phyloP scores from a whole-genome alignment of 1,140 invertebrate species.

The Melipona quadrifasciata region DNA sequence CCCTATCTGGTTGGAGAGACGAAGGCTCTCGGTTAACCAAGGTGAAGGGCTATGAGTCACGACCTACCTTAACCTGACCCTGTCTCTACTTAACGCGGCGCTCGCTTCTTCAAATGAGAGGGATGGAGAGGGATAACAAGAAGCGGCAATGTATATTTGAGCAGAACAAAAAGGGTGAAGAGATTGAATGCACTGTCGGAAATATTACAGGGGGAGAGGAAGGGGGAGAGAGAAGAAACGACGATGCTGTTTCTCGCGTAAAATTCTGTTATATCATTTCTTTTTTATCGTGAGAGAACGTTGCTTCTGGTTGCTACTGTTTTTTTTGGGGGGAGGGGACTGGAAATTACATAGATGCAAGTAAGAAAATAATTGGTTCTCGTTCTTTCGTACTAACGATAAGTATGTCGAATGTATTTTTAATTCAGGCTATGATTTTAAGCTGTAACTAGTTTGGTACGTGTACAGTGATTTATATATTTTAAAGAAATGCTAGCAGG shows the following conservation, averaged over 20 bases:
- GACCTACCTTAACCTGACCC: conserved; percentile 69
- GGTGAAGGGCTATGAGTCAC: conserved; percentile 46
- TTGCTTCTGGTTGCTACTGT: neutral
- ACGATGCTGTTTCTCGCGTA: neutral
- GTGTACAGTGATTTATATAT: too few species aligned
- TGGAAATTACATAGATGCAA: neutral
- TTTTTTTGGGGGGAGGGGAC: neutral
- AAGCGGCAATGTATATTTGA: conserved; percentile 20
- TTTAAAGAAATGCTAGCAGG: too few species aligned
- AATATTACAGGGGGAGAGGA: neutral
- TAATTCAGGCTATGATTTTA: too few species aligned
- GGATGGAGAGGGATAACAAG: conserved; percentile 14
- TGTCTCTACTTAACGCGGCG: conserved; percentile 57
- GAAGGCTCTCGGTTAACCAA: conserved; percentile 53
- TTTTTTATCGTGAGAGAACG: neutral
- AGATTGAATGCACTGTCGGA: neutral
- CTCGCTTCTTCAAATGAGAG: conserved; percentile 60
- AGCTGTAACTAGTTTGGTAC: too few species aligned
- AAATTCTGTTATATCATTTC: neutral
- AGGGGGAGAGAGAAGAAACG: neutral
- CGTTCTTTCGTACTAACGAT: too few species aligned
- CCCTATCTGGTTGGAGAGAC: neutral
- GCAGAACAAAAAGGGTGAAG: neutral
- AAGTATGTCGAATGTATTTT: too few species aligned
- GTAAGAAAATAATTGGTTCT: neutral